These are phyloP conservation scores for Protosalanx chinensis DNA, from an alignment of 2,797 vertebrate species.

Conservation along the genomic window DNA sequence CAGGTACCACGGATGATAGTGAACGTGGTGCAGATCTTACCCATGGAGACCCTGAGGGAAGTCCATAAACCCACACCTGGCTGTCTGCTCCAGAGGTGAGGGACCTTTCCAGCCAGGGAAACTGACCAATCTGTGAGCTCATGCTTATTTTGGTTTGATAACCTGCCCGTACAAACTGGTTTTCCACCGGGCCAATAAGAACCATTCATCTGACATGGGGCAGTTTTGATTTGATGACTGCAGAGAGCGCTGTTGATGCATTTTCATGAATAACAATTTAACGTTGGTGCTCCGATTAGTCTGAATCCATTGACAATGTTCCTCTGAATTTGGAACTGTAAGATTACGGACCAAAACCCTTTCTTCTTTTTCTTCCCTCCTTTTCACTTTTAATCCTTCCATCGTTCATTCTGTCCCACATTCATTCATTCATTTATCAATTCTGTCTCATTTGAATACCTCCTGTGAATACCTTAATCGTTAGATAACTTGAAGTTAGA, in stretches of 20 bases:
- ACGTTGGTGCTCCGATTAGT: too few species aligned
- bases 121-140: too few species aligned
- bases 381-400: not conserved
- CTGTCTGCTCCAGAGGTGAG: conserved; percentile 72
- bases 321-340: not conserved
- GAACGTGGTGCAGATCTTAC: conserved; percentile 74
- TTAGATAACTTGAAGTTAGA: not conserved
- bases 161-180: too few species aligned
- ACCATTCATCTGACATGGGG: too few species aligned
- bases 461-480: not conserved
- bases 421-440: not conserved
- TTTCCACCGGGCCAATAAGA: too few species aligned
- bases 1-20: conserved; percentile 81
- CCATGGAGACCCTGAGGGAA: conserved; percentile 73
- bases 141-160: too few species aligned
- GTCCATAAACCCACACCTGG: conserved; percentile 73
- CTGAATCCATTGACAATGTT: too few species aligned
- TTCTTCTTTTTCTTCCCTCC: not conserved
- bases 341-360: not conserved
- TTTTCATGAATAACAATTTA: too few species aligned
- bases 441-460: too few species aligned
- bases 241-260: too few species aligned
- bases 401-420: not conserved
- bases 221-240: too few species aligned
- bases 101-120: not conserved